Evolutionary conservation across 2,797 vertebrate genomes (phyloP), one percentile per base, ranked within the genome.

Genomic region (Peromyscus aztecus): DNA sequence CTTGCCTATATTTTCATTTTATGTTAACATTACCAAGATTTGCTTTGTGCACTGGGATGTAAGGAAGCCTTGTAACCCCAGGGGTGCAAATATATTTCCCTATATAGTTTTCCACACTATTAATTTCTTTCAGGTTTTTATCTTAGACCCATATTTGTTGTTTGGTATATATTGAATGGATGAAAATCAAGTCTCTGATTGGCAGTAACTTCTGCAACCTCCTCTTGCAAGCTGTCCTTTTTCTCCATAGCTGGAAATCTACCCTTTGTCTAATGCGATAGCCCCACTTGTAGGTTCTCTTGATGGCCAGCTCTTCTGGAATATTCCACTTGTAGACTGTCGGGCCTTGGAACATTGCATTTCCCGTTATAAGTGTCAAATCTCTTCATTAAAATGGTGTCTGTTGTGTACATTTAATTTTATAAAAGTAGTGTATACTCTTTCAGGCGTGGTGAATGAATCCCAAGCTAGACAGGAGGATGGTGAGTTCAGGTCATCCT

Each of bases 101-200:
- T 75, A 40, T 27, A 4, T 57, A 37, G 76, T 89, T 84, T 91
- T 52, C 83, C 57, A 57, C 49, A 40, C 85, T 31, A 73, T 69
- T 59, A 52, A 71, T 19, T 76, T 75, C 83, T 92, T 59, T 85
- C 7, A 65, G 73, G 67, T 37, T 92, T 90, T 95, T 77, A 7
- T 75, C 11, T 69, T 93, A 95, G 86, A 84, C 11, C 23, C 29
- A 52, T 3, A 3, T 65, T 37, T 10, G 7, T 55, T 84, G 75
- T 93, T 27, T 43, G 59, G 6, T 61, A 4, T 71, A 8, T 75
- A 14, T 61, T 12, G 24, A 83, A 10, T 88, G 77, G 94, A 49
- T 92, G 67, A 95, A 96, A 40, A 29, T 40, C 31, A 94, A 34
- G 23, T 8, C 37, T 97, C 90, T 87, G 63, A 40, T 76, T 94